Evolutionary conservation across 2,888 invertebrate species (phyloP), one percentile per base, ranked within the genome.

Genomic region (Adineta ricciae): DNA sequence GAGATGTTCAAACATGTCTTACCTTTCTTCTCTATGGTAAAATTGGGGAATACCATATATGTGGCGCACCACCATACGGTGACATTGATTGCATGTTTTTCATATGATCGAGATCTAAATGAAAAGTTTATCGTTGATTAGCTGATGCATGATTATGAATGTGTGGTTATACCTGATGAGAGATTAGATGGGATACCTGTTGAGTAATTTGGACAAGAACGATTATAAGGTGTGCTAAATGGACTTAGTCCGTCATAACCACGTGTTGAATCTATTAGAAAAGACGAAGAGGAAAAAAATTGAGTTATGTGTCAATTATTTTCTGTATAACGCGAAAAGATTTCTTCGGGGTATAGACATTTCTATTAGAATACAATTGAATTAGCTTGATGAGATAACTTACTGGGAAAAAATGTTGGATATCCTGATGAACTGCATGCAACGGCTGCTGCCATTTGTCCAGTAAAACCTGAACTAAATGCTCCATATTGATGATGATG

Each of bases 381-480:
- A 64, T 64, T 64, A 64, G n/a, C n/a, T 7, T 38, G 32, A n/a
- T n/a, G 16, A 73, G 4, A 8, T 21, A 36, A 78, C 73, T 41
- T 78, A 78, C 73, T 41, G 24, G 21, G 73, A 41, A 78, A 78
- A 78, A 78, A 78, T 64, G 64, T 64, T 78, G 73, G 73, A 78
- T 78, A 78, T 78, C 32, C 73, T 24, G 38, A 24, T 24, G 73
- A 78, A 78, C 41, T 78, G n/a, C 73, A 78, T 32, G 64, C 64
- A 36, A 36, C 72, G n/a, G 73, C 36, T 38, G 73, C 73, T 38
- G 73, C 41, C 21, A 78, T 78, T 36, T 36, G 41, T 78, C 38
- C 73, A 24, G 38, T 41, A 78, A 78, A 78, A 78, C 73, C 41
- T 41, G 73, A 38, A 24, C 38, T 19, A 36, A 78, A 78, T 78